Evolutionary conservation across 2,113 vertebrate genomes (phyloP), one percentile per base, ranked within the genome.

Genomic region (Nothocercus julius): DNA sequence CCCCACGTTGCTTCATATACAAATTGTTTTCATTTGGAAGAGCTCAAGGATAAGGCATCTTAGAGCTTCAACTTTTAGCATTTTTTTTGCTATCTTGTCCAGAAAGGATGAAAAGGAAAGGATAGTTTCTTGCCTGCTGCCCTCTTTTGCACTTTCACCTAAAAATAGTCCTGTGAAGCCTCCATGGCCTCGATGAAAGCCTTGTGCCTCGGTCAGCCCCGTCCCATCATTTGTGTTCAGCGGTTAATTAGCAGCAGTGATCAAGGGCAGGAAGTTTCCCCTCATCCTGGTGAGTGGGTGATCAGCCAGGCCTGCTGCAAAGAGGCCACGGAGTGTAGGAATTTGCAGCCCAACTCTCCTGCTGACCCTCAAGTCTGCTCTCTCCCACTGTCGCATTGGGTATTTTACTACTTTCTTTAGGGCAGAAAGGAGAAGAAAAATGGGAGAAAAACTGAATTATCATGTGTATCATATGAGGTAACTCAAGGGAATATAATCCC

Each of bases 201-300:
- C 36, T 58, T 28, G 27, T 47, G 56, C 51, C 42, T 72, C 72
- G 61, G 61, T 56, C 86, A 84, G 17, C 34, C 62, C 38, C 5
- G 0, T 81, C 72, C 79, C 59, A 54, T 45, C 0, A 0, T 38
- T 90, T 20, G 53, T n/a, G 72, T 72, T 85, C 49, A 19, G 59
- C 53, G 42, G 58, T 80, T 80, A 51, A 62, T 62, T 73, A 74
- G 21, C 68, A 59, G 64, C 45, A 56, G 28, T 3, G 62, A 90
- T 49, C 36, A 89, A 89, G 92, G 86, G 74, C 94, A 90, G 90
- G 83, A 92, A 68, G 53, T 27, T 78, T 81, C 47, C 45, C 58
- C 62, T 64, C 73, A 53, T 45, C 49, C 42, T n/a, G 21, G 15
- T 6, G 0, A 13, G 70, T 70, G 85, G 25, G 3, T 1, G 47